Percentiles rank a stretch among this genome's conserved stretches.
Evolutionary conservation across 35 echinoderm and acorn worm species (phyloP).

Genomic region (Ophioderma brevispina): DNA sequence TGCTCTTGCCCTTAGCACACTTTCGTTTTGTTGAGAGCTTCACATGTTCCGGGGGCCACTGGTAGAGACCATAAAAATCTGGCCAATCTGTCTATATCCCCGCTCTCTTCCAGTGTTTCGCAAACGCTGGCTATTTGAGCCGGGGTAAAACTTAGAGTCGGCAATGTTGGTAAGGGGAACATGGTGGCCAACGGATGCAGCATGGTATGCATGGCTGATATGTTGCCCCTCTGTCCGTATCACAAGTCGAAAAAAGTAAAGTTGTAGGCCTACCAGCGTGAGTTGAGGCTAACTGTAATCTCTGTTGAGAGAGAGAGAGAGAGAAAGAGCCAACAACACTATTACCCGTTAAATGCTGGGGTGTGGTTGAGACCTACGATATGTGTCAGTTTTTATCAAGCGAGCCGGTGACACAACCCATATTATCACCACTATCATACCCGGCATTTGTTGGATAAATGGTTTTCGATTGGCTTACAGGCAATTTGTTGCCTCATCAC

Average conservation of each 20-base stretch:
- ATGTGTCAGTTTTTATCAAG: slow-evolving; percentile 98
- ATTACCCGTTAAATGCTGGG: slow-evolving; percentile 74
- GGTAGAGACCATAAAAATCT: slow-evolving; percentile 97
- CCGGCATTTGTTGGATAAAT: slow-evolving; percentile 98
- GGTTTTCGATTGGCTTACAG: slow-evolving; percentile 99
- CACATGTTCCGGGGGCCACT: slow-evolving; percentile 96
- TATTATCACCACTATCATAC: slow-evolving; percentile 96
- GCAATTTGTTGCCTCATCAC: slow-evolving; percentile 94
- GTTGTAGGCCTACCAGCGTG: neutral
- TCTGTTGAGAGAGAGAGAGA: slow-evolving; percentile 5
- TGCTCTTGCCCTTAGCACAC: slow-evolving; percentile 90
- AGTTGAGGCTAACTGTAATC: neutral
- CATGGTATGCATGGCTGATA: slow-evolving; percentile 17
- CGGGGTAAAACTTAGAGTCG: slow-evolving; percentile 92
- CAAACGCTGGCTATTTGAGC: slow-evolving; percentile 96
- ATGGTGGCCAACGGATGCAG: slow-evolving; percentile 66
- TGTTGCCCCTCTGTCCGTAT: neutral
- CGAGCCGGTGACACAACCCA: slow-evolving; percentile 86
- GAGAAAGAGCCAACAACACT: neutral
- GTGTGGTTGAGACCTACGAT: slow-evolving; percentile 79
- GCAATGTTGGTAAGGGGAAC: slow-evolving; percentile 81
- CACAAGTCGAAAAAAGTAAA: neutral
- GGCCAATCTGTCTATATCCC: slow-evolving; percentile 92
- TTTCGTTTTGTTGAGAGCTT: slow-evolving; percentile 97
- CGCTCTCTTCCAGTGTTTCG: slow-evolving; percentile 98